These are phyloP conservation scores for Drosophila paracracens DNA, from an alignment of 2,888 invertebrate species.

Conservation along the genomic window DNA sequence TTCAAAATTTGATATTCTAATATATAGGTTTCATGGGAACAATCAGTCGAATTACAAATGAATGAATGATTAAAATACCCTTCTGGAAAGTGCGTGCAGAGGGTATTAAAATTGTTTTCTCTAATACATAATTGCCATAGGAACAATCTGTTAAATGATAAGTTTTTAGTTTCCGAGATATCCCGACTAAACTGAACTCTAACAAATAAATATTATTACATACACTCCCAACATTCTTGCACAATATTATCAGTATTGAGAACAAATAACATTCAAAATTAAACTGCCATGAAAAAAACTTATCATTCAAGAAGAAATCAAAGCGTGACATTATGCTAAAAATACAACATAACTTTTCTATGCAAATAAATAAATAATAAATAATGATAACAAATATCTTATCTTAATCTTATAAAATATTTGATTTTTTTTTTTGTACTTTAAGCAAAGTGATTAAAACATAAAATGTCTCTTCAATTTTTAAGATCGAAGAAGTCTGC, in stretches of 20 bases:
- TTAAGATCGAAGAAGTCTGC: background rate
- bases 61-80: background rate
- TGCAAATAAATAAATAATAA: background rate
- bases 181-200: background rate
- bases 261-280: background rate
- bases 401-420: background rate
- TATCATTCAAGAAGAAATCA: background rate
- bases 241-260: background rate
- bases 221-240: background rate
- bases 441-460: background rate
- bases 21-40: background rate
- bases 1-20: background rate
- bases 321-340: background rate
- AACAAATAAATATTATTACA: background rate
- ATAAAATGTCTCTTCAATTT: background rate
- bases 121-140: background rate
- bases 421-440: background rate
- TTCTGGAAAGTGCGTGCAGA: too few species aligned
- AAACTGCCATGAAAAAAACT: background rate
- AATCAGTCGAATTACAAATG: background rate
- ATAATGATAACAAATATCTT: background rate
- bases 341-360: background rate
- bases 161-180: background rate
- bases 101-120: background rate
- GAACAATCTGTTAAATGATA: background rate